Evolutionary conservation across 2,113 vertebrate species (phyloP).

Genomic region (Suricata suricatta): DNA sequence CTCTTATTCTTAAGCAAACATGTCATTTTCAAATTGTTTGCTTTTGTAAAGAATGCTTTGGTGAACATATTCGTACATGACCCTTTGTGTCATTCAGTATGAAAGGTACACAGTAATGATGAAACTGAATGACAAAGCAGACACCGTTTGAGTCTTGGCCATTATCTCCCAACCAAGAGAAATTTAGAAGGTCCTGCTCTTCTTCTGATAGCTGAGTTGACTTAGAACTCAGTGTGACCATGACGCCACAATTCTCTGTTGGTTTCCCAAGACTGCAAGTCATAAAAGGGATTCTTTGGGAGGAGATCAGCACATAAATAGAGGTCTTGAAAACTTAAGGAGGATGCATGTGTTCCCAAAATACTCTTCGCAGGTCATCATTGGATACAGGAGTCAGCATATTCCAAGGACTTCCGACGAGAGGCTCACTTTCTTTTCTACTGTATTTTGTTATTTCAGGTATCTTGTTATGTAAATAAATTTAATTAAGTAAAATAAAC

Average conservation of each 20-base stretch:
- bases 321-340: neutral
- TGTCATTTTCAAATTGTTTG: constrained; percentile 22
- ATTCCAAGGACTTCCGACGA: neutral
- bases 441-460: constrained; percentile 14
- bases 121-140: neutral
- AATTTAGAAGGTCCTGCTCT: neutral
- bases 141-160: neutral
- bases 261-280: neutral
- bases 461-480: constrained; percentile 17
- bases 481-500: constrained; percentile 59
- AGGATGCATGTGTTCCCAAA: neutral
- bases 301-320: neutral
- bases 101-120: neutral
- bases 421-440: neutral
- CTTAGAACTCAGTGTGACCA: neutral
- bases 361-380: neutral
- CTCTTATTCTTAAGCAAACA: neutral
- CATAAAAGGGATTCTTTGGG: neutral
- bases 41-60: constrained; percentile 22
- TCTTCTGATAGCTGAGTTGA: neutral
- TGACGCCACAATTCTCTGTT: neutral
- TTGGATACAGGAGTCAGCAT: neutral
- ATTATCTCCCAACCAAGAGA: neutral
- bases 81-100: neutral
- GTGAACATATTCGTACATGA: neutral